Evolutionary conservation across 2,888 invertebrate genomes (phyloP).

Genomic region (Orthosia cruda): DNA sequence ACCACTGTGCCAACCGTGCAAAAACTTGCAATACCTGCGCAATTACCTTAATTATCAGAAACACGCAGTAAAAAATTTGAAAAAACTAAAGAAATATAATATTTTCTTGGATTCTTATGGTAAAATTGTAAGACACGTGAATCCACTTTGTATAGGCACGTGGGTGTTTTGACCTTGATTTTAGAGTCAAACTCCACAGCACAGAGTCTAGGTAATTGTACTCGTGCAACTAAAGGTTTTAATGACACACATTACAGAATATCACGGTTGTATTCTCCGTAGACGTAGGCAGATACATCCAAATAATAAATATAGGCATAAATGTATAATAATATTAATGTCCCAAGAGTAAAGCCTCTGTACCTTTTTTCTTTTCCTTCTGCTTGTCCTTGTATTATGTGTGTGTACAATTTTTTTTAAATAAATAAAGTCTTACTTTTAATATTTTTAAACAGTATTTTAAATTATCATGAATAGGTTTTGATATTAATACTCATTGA

Average conservation of each 20-base stretch:
- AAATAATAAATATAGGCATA: no score
- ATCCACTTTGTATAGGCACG: background rate
- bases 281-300: background rate
- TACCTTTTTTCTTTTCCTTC: no score
- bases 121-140: conserved; percentile 4
- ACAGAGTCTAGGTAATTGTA: background rate
- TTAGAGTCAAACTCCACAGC: background rate
- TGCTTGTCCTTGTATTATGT: no score
- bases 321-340: no score
- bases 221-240: conserved; percentile 2
- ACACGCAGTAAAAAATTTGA: background rate
- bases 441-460: no score
- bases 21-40: no score
- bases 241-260: background rate
- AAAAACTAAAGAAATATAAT: background rate
- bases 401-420: no score
- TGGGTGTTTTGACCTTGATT: conserved; percentile 5
- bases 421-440: no score
- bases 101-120: background rate
- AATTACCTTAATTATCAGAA: background rate
- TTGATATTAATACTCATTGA: no score
- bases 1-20: no score
- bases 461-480: no score
- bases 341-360: no score
- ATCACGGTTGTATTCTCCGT: background rate